phyloP scores from a whole-genome alignment of 2,888 invertebrate species.

The Leucophenga maculata region DNA sequence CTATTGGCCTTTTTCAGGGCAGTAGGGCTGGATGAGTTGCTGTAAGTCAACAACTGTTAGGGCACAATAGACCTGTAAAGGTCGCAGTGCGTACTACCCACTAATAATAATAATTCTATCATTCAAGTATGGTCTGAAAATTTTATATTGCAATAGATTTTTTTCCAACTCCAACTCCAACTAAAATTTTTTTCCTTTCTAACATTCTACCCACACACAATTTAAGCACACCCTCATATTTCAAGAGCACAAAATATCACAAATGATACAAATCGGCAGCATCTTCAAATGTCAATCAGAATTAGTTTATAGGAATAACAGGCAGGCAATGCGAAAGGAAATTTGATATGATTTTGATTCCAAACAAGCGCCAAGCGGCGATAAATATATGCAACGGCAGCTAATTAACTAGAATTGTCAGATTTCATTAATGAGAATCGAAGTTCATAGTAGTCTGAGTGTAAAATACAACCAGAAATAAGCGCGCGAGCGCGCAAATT shows the following conservation, averaged over 20 bases:
- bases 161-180: too few relatives aligned
- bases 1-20: too few relatives aligned
- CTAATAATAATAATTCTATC: too few relatives aligned
- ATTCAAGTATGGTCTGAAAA: too few relatives aligned
- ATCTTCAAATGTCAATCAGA: constrained; percentile 7
- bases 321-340: constrained; percentile 45
- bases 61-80: too few relatives aligned
- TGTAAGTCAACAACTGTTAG: too few relatives aligned
- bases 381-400: constrained; percentile 48
- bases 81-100: too few relatives aligned
- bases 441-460: constrained; percentile 29
- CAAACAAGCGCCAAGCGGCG: neutral
- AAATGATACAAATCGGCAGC: neutral
- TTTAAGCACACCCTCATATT: neutral
- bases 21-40: too few relatives aligned
- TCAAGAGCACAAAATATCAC: neutral
- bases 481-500: neutral
- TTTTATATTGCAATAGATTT: too few relatives aligned
- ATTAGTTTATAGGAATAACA: constrained; percentile 19
- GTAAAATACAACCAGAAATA: constrained; percentile 32
- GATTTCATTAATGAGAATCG: constrained; percentile 62
- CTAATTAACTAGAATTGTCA: constrained; percentile 68
- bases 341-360: constrained; percentile 49
- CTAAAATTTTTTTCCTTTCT: too few relatives aligned
- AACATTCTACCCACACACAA: too few relatives aligned